These are phyloP conservation scores for Tragelaphus scriptus DNA, from an alignment of 2,113 vertebrate genomes.

Conservation along the genomic window DNA sequence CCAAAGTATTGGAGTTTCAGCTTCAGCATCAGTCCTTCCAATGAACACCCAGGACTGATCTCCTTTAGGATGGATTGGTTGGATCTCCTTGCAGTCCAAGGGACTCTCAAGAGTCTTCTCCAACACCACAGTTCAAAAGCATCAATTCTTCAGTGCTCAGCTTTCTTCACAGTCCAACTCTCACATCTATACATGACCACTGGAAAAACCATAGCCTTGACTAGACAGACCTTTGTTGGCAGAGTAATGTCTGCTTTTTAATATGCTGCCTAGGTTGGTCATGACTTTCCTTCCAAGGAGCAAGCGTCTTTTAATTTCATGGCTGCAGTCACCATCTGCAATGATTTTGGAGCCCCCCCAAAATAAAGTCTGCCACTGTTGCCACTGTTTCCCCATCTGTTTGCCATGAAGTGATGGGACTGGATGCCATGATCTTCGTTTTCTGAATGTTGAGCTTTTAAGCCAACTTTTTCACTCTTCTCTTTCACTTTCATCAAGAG, in stretches of 20 bases:
- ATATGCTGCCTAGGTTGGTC: not conserved
- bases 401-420: not conserved
- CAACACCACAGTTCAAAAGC: too few relatives aligned
- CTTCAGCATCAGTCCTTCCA: not conserved
- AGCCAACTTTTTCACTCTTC: too few relatives aligned
- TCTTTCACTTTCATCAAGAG: too few relatives aligned
- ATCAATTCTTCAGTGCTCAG: too few relatives aligned
- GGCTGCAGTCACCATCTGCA: not conserved
- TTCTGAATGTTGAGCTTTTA: not conserved
- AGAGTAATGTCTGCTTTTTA: not conserved
- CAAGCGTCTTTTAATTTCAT: not conserved
- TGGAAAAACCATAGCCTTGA: not conserved
- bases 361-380: not conserved
- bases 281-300: not conserved
- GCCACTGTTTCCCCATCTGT: not conserved
- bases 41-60: too few relatives aligned
- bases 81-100: too few relatives aligned
- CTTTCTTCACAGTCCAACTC: not conserved
- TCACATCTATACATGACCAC: not conserved
- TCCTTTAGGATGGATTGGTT: too few relatives aligned
- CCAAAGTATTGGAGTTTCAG: not conserved
- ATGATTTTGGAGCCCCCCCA: not conserved
- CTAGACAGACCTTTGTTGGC: not conserved
- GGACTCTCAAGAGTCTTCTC: too few relatives aligned
- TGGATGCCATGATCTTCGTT: not conserved